A percentile compares a stretch with the other conserved stretches of the same genome.
phyloP scores from a whole-genome alignment of 2,113 vertebrate genomes.

The Corythornis madagascariensis region DNA sequence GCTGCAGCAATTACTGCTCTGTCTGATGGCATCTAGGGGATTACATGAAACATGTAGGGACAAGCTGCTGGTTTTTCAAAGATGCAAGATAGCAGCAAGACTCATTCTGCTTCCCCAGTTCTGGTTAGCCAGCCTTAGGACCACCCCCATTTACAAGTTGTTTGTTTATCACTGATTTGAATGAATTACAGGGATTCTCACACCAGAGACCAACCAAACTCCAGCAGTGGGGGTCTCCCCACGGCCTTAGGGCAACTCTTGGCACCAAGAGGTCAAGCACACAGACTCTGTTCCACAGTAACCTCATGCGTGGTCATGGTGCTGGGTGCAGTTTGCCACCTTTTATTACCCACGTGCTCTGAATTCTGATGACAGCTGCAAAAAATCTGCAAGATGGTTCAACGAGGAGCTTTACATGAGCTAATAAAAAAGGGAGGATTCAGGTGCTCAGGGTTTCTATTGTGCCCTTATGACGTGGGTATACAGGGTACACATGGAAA shows the following conservation, averaged over 20 bases:
- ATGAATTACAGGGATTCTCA: neutral
- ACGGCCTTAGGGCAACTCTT: neutral
- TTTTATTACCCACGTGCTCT: neutral
- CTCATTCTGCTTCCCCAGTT: neutral
- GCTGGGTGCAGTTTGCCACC: neutral
- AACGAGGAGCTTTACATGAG: neutral
- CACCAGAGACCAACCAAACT: neutral
- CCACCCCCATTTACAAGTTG: neutral
- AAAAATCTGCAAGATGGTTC: neutral
- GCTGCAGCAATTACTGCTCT: slow-evolving; percentile 18
- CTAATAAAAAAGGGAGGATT: neutral
- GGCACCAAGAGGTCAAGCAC: neutral
- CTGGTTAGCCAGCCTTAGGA: neutral
- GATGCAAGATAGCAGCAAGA: neutral
- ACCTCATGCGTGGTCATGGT: neutral
- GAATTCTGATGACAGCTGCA: neutral
- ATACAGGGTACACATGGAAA: neutral
- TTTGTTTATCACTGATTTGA: neutral
- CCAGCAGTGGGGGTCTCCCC: neutral
- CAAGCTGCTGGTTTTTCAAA: slow-evolving; percentile 19
- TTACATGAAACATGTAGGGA: slow-evolving; percentile 30
- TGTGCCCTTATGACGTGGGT: neutral
- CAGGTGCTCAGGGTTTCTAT: neutral
- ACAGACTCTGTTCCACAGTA: neutral
- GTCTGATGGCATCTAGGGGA: neutral